Conservation (phyloP, 2,888 invertebrate species). For the Marasmarcha lunaedactyla region DNA sequence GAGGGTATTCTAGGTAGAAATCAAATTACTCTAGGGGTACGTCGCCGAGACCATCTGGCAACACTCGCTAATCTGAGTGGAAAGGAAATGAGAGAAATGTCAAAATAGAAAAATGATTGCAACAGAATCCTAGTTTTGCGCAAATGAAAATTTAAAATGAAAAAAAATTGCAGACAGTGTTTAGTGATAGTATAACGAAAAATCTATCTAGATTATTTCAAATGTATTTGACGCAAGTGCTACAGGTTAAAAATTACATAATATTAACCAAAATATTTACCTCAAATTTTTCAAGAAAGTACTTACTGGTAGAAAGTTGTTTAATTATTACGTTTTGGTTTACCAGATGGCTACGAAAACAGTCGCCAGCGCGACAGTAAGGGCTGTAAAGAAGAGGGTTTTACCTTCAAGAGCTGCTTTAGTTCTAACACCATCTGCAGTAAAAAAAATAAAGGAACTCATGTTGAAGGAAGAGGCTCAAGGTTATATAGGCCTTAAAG, state of each 20-base stretch:
- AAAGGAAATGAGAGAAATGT: too few species aligned
- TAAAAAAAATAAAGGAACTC: constrained; percentile 85
- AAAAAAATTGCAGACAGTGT: too few species aligned
- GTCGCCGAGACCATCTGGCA: too few species aligned
- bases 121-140: too few species aligned
- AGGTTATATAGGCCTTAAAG: constrained; percentile 83
- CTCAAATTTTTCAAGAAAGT: background rate
- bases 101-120: too few species aligned
- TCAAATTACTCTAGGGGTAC: too few species aligned
- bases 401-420: constrained; percentile 88
- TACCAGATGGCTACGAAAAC: constrained; percentile 80
- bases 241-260: background rate
- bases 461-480: constrained; percentile 79
- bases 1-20: too few species aligned
- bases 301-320: background rate
- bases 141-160: too few species aligned
- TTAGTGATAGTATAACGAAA: too few species aligned
- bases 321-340: background rate
- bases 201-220: too few species aligned
- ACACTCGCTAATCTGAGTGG: too few species aligned
- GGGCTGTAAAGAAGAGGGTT: constrained; percentile 85
- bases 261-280: background rate
- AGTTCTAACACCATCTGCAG: constrained; percentile 87
- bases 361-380: constrained; percentile 88
- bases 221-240: background rate